Base-by-base conservation (phyloP, 2,113 vertebrate species). In the Heterotis niloticus region DNA sequence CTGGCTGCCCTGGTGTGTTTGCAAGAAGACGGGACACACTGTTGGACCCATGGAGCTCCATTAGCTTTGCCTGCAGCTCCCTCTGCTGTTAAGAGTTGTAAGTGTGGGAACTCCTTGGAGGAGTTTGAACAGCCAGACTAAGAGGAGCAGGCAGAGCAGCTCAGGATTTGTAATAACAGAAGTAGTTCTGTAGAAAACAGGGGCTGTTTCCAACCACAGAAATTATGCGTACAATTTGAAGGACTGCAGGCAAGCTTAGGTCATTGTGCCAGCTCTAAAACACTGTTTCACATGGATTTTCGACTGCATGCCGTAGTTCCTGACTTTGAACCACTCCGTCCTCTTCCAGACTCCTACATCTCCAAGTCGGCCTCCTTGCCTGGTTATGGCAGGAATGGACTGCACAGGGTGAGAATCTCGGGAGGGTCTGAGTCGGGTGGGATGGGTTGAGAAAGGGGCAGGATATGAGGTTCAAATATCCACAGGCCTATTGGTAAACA, bases 291-390 rank as follows among this genome's bases (percentile, higher is more conserved):
- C 28, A 34, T 18, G 28, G 12, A 28, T 69, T 16, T 73, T 73
- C 10, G 7, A 16, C 10, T 56, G 20, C 7, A 52, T 23, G 12
- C 5, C 16, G 2, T 23, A 26, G 71, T 51, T 44, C 34, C 34
- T 44, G 3, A 44, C 7, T 44, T 44, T 44, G 34, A 44, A 2
- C 34, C 34, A 44, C 34, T 7, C 16, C 14, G 59, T 62, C 73
- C 28, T 65, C n/a, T 89, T 88, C 64, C 87, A 99, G 97, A 98
- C 87, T 92, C 93, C 11, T 95, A 96, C 84, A 95, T 94, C 82
- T 96, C 95, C 12, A 99, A 98, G 84, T 97, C 97, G 0, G 94
- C 96, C 26, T 98, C 97, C 13, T 92, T 99, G 24, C 96, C 97
- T 81, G 96, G 95, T 84, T 99, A 98, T 85, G 92, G 96, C 84